phyloP scores from a whole-genome alignment of 2,113 vertebrate species.

The Tinamus guttatus region DNA sequence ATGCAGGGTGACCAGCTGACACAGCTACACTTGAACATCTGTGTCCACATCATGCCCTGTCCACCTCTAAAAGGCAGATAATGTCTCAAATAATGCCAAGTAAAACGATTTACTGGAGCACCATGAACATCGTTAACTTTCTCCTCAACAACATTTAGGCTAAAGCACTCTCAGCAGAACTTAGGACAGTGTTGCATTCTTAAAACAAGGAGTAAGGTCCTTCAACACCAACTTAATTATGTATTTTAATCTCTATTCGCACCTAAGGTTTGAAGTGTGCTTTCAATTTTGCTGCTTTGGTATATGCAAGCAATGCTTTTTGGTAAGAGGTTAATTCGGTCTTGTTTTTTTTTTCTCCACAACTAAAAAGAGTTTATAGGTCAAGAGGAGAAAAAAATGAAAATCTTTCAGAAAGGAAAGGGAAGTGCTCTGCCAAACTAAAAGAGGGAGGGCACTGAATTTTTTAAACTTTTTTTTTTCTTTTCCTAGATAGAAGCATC shows the following conservation, averaged over 20 bases:
- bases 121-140: not conserved
- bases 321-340: not conserved
- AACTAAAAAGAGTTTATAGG: rapidly evolving
- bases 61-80: not conserved
- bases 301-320: not conserved
- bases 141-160: not conserved
- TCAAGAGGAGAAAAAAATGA: not conserved
- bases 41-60: not conserved
- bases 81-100: not conserved
- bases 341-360: too few species aligned
- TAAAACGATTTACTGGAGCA: not conserved
- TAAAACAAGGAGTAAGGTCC: not conserved
- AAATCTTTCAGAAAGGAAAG: not conserved
- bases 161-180: not conserved
- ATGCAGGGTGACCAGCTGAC: not conserved
- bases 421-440: not conserved
- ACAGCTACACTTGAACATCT: not conserved
- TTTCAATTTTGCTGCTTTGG: not conserved
- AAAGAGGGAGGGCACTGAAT: not conserved
- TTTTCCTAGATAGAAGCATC: not conserved
- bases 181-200: not conserved
- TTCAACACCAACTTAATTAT: not conserved
- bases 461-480: not conserved
- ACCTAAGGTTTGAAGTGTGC: not conserved
- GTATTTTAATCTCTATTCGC: not conserved